Evolutionary conservation across 2,888 invertebrate genomes (phyloP), one percentile per base, ranked within the genome.

Genomic region (Drosophila fungiperda): DNA sequence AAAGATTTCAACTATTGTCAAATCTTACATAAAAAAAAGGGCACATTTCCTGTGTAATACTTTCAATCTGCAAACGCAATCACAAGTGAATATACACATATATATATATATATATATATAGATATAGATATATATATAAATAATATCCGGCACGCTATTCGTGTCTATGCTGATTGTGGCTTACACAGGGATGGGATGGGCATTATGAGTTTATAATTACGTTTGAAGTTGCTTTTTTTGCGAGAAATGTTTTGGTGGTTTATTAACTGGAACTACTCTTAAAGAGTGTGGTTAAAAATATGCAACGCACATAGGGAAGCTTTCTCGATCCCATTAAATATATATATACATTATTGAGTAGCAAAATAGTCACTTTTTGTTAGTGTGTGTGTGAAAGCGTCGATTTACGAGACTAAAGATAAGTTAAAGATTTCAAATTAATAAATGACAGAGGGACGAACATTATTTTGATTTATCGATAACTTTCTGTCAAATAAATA

Each of bases 91-190:
- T 45, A 42, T 4, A 33, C n/a, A 33, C 2, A 8, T 12, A 3
- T 7, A 32, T 8, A 52, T 7, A 35, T 67, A 61, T 48, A 58
- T 54, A 33, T 62, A 23, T 67, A 11, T 11, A n/a, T 9, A 8
- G 17, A 49, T 29, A 29, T 6, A 32, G 63, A 53, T 57, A 57
- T 54, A 33, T 54, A 20, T 75, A 54, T 58, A 61, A 50, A 42
- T 67, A 42, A 80, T 71, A 78, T 78, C 77, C 81, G 71, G 77
- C 77, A 78, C 81, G 81, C 77, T 58, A 78, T 80, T 52, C 71
- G 50, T 61, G 49, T 50, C 20, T 33, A 48, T 29, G 68, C 58
- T 48, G 32, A 11, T 42, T 49, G 35, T 8, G 4, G 7, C 20
- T 7, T 1, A 12, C 42, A 29, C 40, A 26, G 35, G 29, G 23